Conservation (phyloP, 2,888 invertebrate genomes). For the Acanthacorydalis orientalis region DNA sequence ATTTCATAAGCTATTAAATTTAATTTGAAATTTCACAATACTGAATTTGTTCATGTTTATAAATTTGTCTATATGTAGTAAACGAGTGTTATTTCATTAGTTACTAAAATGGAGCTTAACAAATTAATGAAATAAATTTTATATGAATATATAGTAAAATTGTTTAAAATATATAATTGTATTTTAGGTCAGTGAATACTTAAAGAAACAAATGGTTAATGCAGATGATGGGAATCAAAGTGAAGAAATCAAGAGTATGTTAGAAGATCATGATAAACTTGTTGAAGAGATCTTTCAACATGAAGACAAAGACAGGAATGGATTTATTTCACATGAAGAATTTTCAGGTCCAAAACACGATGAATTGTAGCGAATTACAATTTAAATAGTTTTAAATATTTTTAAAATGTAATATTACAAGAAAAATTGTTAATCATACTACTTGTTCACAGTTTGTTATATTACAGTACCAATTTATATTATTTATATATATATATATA, state of each 20-base stretch:
- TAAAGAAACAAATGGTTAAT: conserved; percentile 81
- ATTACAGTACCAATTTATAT: no score
- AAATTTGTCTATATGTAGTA: no score
- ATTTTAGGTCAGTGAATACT: conserved; percentile 72
- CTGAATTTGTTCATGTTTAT: no score
- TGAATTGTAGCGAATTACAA: conserved; percentile 52
- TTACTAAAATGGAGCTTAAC: no score
- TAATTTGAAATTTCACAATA: no score
- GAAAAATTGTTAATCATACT: no score
- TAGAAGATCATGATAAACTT: conserved; percentile 79
- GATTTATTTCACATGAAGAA: conserved; percentile 88
- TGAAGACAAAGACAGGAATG: conserved; percentile 93
- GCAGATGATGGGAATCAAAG: conserved; percentile 55
- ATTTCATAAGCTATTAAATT: no score
- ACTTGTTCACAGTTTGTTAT: no score
- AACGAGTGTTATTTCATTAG: no score
- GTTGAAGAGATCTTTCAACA: conserved; percentile 95
- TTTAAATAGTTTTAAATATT: neutral
- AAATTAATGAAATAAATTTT: no score
- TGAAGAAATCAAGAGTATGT: conserved; percentile 66
- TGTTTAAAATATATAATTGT: conserved; percentile 1
- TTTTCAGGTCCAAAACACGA: conserved; percentile 97
- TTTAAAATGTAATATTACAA: no score
- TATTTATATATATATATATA: no score
- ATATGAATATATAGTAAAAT: neutral